Percentiles rank a stretch among this genome's conserved stretches.
Conservation (phyloP, 2,113 vertebrate genomes). For the Theristicus caerulescens region DNA sequence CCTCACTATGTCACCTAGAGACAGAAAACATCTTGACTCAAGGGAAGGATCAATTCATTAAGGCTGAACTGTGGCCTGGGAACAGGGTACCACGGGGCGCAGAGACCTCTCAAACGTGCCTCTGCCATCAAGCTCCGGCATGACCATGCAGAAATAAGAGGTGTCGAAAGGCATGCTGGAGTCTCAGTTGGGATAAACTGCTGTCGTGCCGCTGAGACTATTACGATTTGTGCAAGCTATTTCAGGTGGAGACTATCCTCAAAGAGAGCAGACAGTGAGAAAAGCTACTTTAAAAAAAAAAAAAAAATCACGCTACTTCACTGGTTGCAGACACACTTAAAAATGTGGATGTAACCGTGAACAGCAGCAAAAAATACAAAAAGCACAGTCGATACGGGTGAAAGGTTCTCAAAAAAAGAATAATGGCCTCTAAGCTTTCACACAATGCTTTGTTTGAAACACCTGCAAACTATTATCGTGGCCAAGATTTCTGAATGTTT, state of each 20-base stretch:
- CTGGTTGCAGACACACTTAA: background rate
- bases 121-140: background rate
- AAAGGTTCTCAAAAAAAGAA: background rate
- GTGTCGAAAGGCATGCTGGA: rapidly evolving
- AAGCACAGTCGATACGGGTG: background rate
- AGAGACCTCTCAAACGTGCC: background rate
- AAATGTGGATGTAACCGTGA: background rate
- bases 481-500: background rate
- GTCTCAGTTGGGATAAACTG: background rate
- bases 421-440: background rate
- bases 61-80: background rate
- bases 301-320: background rate
- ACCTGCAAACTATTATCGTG: background rate
- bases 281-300: background rate
- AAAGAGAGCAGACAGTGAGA: background rate
- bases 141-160: background rate
- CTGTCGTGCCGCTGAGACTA: background rate
- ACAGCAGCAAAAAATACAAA: background rate
- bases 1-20: slow-evolving; percentile 88
- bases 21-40: background rate
- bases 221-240: background rate
- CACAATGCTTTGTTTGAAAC: background rate
- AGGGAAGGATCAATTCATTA: background rate
- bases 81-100: rapidly evolving
- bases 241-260: background rate